Evolutionary conservation across 2,888 invertebrate genomes (phyloP), one percentile per base, ranked within the genome.

Genomic region (Lasioglossum pauxillum): DNA sequence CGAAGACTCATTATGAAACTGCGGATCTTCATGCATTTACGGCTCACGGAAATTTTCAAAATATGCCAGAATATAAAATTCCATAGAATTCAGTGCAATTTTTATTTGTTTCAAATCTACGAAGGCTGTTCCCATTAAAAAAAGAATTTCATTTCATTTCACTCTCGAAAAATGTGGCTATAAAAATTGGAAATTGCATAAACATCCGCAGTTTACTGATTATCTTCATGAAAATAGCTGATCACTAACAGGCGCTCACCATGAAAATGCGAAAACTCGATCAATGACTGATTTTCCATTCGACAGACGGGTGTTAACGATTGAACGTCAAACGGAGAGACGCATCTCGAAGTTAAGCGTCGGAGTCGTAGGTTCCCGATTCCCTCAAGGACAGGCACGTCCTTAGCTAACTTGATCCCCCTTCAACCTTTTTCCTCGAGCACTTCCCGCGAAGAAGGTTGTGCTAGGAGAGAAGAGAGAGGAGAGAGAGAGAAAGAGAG

Each of bases 361-460:
- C 67, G 8, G 67, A 60, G 35, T 71, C 82, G 27, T 67, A 75
- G 75, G 78, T 83, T 73, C 60, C 76, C 86, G 88, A 84, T 77
- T 86, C 80, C 82, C 77, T 77, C 88, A 90, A 90, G 90, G 87
- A 88, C 90, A 75, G 79, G 74, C 88, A 87, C 84, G 86, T 86
- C 82, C 82, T 82, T 78, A 38, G 83, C 83, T 87, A 90, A 89
- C 88, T 86, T 72, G 83, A 82, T 78, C 73, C 74, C 82, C 84
- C 81, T 84, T 87, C 82, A 81, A 76, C 80, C 81, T 87, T 87
- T 85, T 80, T 83, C 85, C 57, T 77, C 78, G 76, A 81, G 81
- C 76, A 75, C 82, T 88, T 84, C 79, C 67, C 74, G 27, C 74
- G 53, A 78, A 44, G 74, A 75, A 76, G 64, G 64, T 41, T n/a